Evolutionary conservation across 2,888 invertebrate species (phyloP), one percentile per base, ranked within the genome.

Genomic region (Drosophila koepferae): DNA sequence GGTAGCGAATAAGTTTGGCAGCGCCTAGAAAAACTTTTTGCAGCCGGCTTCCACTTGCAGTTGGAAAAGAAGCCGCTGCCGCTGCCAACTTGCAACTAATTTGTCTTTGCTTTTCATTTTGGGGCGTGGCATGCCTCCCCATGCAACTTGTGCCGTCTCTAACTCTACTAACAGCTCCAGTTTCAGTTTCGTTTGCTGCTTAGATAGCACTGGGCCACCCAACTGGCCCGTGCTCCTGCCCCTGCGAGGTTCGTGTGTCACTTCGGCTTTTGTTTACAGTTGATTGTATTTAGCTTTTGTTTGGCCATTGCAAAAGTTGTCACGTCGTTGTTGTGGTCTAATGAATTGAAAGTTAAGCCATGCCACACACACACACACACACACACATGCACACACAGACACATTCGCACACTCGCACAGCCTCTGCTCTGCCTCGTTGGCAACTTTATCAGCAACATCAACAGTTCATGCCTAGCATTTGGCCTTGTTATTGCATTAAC

Each of bases 251-350:
- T 75, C 71, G 77, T 80, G 79, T 76, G 79, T 77, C 80, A 77
- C 63, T 78, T 78, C 76, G 76, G 78, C 84, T 68, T 84, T 84
- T 86, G 86, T 84, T 84, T 83, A 85, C 86, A 83, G 70, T 81
- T 75, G 83, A 84, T 86, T 84, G 86, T 80, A 80, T 86, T 84
- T 83, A 81, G 84, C 83, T 73, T 81, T 85, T 84, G 85, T 84
- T 82, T 82, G 81, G 70, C 72, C 84, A 78, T 54, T 66, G 71
- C 65, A 40, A 76, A 82, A 85, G 81, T 86, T 85, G 80, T 82
- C 78, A 80, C 80, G 71, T 81, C 80, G 60, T 79, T 76, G 73
- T 70, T 80, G 78, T 76, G 85, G 85, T 74, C 82, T 83, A 85
- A 84, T 84, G 83, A 84, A 84, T 85, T 83, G 83, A 84, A 85